These are phyloP conservation scores for Anomalospiza imberbis DNA, from an alignment of 2,797 vertebrate genomes.

Conservation along the genomic window DNA sequence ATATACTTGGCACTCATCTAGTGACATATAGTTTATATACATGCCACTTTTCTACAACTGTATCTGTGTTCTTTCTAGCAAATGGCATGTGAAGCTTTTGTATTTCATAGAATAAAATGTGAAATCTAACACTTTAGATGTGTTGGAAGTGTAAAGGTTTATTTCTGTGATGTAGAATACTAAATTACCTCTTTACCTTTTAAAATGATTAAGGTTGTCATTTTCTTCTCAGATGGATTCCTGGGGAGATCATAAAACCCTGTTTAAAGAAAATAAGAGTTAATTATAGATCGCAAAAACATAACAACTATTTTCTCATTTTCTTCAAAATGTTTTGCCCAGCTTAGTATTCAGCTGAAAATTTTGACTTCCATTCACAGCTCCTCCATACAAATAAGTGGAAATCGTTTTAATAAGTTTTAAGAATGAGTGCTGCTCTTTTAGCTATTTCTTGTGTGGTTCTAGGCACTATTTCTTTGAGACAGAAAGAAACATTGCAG, in stretches of 20 bases:
- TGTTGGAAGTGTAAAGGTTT: background rate
- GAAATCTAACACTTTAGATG: background rate
- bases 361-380: background rate
- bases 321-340: background rate
- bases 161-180: background rate
- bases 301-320: background rate
- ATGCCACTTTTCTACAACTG: background rate
- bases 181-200: background rate
- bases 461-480: background rate
- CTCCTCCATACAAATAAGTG: background rate
- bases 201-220: background rate
- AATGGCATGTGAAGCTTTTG: background rate
- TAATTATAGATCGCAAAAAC: background rate
- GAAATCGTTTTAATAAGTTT: background rate
- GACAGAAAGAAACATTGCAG: background rate
- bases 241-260: background rate
- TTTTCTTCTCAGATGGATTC: background rate
- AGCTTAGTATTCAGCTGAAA: background rate
- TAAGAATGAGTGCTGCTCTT: background rate
- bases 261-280: background rate
- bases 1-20: background rate
- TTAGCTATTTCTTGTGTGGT: background rate
- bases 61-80: background rate
- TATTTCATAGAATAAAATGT: background rate
- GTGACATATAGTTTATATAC: background rate